Evolutionary conservation across 2,888 invertebrate genomes (phyloP).

Genomic region (Pseudococcus viburni): DNA sequence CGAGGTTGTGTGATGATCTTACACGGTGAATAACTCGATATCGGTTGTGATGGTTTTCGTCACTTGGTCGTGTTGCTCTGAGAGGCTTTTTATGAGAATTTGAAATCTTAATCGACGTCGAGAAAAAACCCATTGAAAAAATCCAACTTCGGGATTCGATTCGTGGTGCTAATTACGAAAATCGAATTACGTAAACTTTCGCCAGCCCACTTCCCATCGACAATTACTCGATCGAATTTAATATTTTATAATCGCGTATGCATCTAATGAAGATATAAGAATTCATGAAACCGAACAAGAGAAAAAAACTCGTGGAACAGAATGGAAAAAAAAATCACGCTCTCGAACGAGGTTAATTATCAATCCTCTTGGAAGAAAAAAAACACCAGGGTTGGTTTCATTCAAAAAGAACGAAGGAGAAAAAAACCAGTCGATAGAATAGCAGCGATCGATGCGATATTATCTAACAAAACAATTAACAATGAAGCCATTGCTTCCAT

Average conservation of each 20-base stretch:
- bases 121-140: too few species aligned
- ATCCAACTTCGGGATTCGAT: neutral
- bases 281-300: neutral
- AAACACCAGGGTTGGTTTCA: constrained; percentile 24
- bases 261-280: neutral
- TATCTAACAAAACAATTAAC: constrained; percentile 66
- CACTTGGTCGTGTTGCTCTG: too few species aligned
- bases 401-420: neutral
- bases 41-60: too few species aligned
- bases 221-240: neutral
- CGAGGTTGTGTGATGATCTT: neutral
- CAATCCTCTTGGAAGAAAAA: neutral
- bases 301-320: neutral
- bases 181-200: neutral
- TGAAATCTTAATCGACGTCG: too few species aligned
- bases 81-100: too few species aligned
- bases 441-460: constrained; percentile 58
- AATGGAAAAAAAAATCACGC: constrained; percentile 45
- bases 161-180: neutral
- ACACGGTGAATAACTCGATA: too few species aligned
- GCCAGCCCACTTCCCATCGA: neutral
- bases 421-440: constrained; percentile 50
- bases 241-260: neutral
- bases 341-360: constrained; percentile 52
- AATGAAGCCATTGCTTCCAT: constrained; percentile 64